Base-by-base conservation (phyloP, 1,140 invertebrate species). In the Drusus annulatus region DNA sequence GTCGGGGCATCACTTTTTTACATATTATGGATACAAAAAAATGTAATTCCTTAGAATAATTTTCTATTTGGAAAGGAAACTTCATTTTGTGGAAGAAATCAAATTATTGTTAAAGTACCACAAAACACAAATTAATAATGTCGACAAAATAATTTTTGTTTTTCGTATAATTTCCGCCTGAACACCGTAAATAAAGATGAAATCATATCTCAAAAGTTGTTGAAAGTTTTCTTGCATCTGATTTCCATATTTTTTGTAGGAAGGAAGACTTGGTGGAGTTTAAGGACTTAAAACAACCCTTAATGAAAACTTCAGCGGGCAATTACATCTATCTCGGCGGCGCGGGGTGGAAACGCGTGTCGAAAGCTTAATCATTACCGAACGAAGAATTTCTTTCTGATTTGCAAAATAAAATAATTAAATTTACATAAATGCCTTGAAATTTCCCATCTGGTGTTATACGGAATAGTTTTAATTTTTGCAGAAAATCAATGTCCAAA, bases 231-330 rank as follows among this genome's bases (percentile, higher is more conserved):
- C 23, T 63, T 63, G 60, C 19, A 63, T 63, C 60, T 21, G 60
- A 63, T 63, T 63, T 65, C 25, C 21, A 28, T 65, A 25, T 65
- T 65, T 65, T 65, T 45, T 45, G 62, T 45, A 45, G 8, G 36
- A 45, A 28, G 8, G 62, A n/a, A 25, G 62, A 65, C n/a, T 25
- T 23, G 23, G 23, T 3, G n/a, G 28, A 65, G 28, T 28, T 69
- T 10, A 19, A 51, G n/a, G 50, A 25, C 52, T 56, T 56, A 56
- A 74, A 74, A 25, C 69, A 74, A 56, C 50, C 52, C 69, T n/a
- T 74, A 74, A 74, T 74, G 50, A 54, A 74, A 74, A 74, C 51
- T 74, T 74, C 50, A 74, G 69, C 51, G 21, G 16, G 51, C 51
- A 74, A 74, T 74, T 74, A 74, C 69, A 74, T 74, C 52, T 74